A percentile compares a stretch with the other conserved stretches of the same genome.
Conservation (phyloP, 2,113 vertebrate genomes). For the Leuciscus idus region DNA sequence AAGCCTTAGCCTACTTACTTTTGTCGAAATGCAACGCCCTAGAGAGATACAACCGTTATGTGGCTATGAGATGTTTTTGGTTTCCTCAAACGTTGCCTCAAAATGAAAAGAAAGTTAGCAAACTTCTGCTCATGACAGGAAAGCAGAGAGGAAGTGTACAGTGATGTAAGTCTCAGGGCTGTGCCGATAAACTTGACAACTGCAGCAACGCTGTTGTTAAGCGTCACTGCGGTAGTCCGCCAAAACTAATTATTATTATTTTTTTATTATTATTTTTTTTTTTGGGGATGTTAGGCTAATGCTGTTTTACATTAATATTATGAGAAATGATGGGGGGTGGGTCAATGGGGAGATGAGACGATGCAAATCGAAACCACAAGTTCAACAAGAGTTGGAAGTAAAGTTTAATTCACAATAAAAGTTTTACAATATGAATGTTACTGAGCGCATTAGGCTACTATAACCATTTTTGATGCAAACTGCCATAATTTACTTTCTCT, state of each 20-base stretch:
- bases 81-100: constrained; percentile 47
- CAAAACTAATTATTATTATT: no score
- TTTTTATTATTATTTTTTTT: no score
- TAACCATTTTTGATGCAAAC: background rate
- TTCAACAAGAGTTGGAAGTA: background rate
- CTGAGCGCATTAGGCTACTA: background rate
- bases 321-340: background rate
- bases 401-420: background rate
- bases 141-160: constrained; percentile 4
- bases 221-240: no score
- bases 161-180: background rate
- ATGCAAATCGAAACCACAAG: background rate
- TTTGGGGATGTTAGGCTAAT: no score
- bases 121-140: constrained; percentile 23
- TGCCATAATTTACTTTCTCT: background rate
- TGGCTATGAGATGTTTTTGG: background rate
- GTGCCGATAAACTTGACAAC: no score
- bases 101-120: background rate
- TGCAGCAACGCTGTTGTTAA: no score
- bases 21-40: background rate
- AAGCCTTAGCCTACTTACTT: constrained; percentile 30
- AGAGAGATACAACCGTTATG: background rate
- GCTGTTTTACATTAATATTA: no score
- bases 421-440: background rate
- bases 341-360: constrained; percentile 8